Conservation (phyloP, 1,140 invertebrate species). For the Drosophila murphyi region DNA sequence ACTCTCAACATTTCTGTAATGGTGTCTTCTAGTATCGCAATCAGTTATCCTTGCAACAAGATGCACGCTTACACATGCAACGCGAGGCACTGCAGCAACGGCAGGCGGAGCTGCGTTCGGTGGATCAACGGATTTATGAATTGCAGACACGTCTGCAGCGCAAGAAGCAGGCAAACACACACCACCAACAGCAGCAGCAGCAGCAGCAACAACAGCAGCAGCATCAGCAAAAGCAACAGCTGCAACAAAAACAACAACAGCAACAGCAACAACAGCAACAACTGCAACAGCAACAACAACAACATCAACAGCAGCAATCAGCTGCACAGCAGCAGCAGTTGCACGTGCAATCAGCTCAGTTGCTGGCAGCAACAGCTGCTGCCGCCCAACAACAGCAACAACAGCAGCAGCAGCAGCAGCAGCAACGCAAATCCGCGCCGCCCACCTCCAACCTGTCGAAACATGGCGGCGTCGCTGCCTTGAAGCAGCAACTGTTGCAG, state of each 20-base stretch:
- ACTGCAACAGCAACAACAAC: constrained; percentile 46
- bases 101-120: constrained; percentile 95
- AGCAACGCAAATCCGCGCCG: constrained; percentile 48
- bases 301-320: constrained; percentile 40
- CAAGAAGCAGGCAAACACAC: constrained; percentile 89
- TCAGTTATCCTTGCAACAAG: constrained; percentile 97
- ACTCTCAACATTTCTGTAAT: constrained; percentile 52
- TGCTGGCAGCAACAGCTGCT: constrained; percentile 51
- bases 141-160: constrained; percentile 94
- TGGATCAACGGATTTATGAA: constrained; percentile 96
- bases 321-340: constrained; percentile 45
- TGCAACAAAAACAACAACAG: constrained; percentile 41
- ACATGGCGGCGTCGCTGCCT: constrained; percentile 71
- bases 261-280: constrained; percentile 26
- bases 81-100: constrained; percentile 92
- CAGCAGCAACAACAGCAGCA: constrained; percentile 56
- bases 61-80: constrained; percentile 93
- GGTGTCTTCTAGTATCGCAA: constrained; percentile 94
- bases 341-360: constrained; percentile 35
- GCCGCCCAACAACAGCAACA: constrained; percentile 42
- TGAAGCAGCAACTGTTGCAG: constrained; percentile 77
- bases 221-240: constrained; percentile 48
- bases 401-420: constrained; percentile 46
- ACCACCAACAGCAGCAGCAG: constrained; percentile 70
- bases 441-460: constrained; percentile 34